Evolutionary conservation across 2,888 invertebrate genomes (phyloP).

Genomic region (Oscheius onirici): DNA sequence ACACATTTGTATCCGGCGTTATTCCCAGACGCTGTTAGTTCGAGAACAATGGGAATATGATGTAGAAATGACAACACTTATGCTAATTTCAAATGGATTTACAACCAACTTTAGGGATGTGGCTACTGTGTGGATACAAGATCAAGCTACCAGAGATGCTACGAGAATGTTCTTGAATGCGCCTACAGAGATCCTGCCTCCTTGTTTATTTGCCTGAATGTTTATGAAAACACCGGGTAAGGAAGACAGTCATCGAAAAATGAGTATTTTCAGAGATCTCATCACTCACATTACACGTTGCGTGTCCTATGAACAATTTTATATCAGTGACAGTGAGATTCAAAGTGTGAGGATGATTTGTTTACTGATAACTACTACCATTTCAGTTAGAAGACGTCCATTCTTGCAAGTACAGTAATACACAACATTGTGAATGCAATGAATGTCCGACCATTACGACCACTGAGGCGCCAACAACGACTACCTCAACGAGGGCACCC

Average conservation of each 20-base stretch:
- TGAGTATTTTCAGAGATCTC: not conserved
- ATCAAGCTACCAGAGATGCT: slow-evolving; percentile 53
- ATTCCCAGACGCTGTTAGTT: slow-evolving; percentile 17
- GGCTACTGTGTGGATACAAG: slow-evolving; percentile 56
- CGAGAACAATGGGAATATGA: slow-evolving; percentile 14
- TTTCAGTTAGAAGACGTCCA: slow-evolving; percentile 31
- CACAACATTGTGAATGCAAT: slow-evolving; percentile 50
- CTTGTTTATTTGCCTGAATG: slow-evolving; percentile 50
- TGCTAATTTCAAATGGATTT: slow-evolving; percentile 4
- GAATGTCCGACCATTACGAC: slow-evolving; percentile 40
- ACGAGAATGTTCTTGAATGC: slow-evolving; percentile 60
- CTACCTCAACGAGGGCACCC: not conserved
- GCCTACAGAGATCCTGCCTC: slow-evolving; percentile 59
- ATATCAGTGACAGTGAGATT: slow-evolving; percentile 41
- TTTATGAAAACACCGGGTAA: slow-evolving; percentile 47
- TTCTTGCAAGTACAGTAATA: slow-evolving; percentile 40
- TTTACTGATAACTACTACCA: not conserved
- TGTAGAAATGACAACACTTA: slow-evolving; percentile 12
- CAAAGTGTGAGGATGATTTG: not conserved
- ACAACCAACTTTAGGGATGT: slow-evolving; percentile 44
- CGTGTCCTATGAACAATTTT: slow-evolving; percentile 51
- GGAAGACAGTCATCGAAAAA: not conserved
- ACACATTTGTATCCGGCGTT: slow-evolving; percentile 22
- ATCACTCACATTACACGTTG: slow-evolving; percentile 44
- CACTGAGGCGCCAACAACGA: slow-evolving; percentile 29